Evolutionary conservation across 1,140 invertebrate genomes (phyloP).

Genomic region (Dendrolimus kikuchii): DNA sequence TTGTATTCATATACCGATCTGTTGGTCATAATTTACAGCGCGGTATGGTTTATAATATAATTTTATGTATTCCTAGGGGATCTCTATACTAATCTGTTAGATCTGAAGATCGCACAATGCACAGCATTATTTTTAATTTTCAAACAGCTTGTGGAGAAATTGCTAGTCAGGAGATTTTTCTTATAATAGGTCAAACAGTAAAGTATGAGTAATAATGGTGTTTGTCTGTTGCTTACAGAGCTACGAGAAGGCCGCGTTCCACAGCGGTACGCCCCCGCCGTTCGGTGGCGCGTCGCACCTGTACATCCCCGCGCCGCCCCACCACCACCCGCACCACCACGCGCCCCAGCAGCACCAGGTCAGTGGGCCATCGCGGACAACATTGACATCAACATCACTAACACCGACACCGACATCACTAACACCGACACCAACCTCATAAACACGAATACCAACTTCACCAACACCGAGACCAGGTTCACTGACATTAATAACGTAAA

Average conservation of each 20-base stretch:
- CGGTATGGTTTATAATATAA: too few species aligned
- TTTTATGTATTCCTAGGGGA: too few species aligned
- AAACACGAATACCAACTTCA: constrained; percentile 12
- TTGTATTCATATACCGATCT: too few species aligned
- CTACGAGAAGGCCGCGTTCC: constrained; percentile 68
- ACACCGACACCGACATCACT: constrained; percentile 4
- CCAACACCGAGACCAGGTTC: not conserved
- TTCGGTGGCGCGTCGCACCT: constrained; percentile 59
- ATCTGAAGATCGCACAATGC: too few species aligned
- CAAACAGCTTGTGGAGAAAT: too few species aligned
- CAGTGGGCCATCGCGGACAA: not conserved
- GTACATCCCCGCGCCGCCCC: constrained; percentile 65
- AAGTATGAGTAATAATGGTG: too few species aligned
- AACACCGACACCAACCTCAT: constrained; percentile 5
- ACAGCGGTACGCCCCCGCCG: constrained; percentile 65
- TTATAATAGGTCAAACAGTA: too few species aligned
- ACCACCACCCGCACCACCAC: constrained; percentile 57
- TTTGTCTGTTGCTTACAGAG: constrained; percentile 34
- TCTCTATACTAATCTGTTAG: too few species aligned
- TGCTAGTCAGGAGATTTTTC: too few species aligned
- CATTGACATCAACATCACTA: constrained; percentile 3
- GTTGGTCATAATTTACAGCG: too few species aligned
- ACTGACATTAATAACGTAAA: too few species aligned
- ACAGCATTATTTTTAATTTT: too few species aligned
- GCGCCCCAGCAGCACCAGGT: constrained; percentile 46